Evolutionary conservation across 2,797 vertebrate genomes (phyloP).

Genomic region (Paedocypris micromegethes): DNA sequence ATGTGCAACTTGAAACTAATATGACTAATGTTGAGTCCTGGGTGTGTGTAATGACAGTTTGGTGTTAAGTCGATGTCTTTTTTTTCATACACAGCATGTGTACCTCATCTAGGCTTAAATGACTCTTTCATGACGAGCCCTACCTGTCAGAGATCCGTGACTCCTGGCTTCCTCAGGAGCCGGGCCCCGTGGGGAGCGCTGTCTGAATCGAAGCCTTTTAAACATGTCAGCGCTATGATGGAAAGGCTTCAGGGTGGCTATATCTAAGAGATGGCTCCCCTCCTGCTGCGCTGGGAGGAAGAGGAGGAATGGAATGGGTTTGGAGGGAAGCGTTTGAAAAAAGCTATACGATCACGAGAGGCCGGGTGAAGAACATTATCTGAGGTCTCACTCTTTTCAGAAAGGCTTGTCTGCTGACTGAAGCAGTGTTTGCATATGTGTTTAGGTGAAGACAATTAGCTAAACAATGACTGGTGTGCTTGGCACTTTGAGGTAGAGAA

Average conservation of each 20-base stretch:
- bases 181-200: conserved; percentile 19
- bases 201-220: conserved; percentile 68
- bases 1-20: too few relatives aligned
- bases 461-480: not conserved
- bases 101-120: conserved; percentile 64
- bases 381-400: conserved; percentile 9
- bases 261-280: conserved; percentile 16
- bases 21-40: too few relatives aligned
- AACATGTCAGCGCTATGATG: conserved; percentile 59
- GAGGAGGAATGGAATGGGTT: not conserved
- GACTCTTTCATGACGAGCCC: conserved; percentile 57
- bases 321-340: conserved; percentile 3
- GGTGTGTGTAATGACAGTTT: not conserved
- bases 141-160: conserved; percentile 66
- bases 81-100: conserved; percentile 16
- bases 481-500: not conserved
- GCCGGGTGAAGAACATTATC: conserved; percentile 22
- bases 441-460: too few relatives aligned
- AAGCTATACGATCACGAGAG: conserved; percentile 30
- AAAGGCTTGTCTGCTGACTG: too few relatives aligned
- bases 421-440: too few relatives aligned
- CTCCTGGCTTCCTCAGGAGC: conserved; percentile 58
- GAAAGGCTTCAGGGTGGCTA: conserved; percentile 42
- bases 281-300: conserved; percentile 22
- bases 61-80: too few relatives aligned